Base-by-base conservation (phyloP, 30 jellyfish, hydroid and myxozoan genomes). In the Pseudorhiza aurosa region DNA sequence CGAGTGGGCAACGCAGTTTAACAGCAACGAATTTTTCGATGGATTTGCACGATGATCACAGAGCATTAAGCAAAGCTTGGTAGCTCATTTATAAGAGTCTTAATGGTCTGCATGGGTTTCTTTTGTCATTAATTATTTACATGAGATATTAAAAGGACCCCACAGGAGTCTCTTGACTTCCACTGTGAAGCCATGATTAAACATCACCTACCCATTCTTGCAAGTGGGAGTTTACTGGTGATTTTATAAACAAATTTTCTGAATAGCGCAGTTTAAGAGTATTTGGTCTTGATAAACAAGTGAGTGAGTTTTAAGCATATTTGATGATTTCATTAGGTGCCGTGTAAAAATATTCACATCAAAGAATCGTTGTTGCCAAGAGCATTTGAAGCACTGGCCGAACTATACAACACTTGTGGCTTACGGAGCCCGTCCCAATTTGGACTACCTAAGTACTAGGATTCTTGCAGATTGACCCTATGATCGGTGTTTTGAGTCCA, bases 61-160 rank as follows among this genome's bases (percentile, higher is more conserved):
- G n/a, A n/a, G n/a, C n/a, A n/a, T n/a, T n/a, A n/a, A n/a, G n/a
- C n/a, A n/a, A n/a, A n/a, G n/a, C n/a, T n/a, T n/a, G n/a, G n/a
- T n/a, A n/a, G n/a, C n/a, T n/a, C n/a, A n/a, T n/a, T n/a, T n/a
- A n/a, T n/a, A n/a, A n/a, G n/a, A n/a, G n/a, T n/a, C n/a, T n/a
- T n/a, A n/a, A n/a, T n/a, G n/a, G n/a, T n/a, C n/a, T n/a, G n/a
- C n/a, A n/a, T 36, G 67, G 9, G 35, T 53, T 53, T 4, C 22
- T 15, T 53, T 53, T 53, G n/a, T 21, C 67, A 53, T 53, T 53
- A 53, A 53, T 53, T 53, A 53, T 53, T 53, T 33, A 53, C 22
- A 21, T 0, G 17, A 4, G 36, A 36, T 17, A 10, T 10, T 7
- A 53, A 53, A 17, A 53, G n/a, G n/a, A 53, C 67, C 67, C 67